These are phyloP conservation scores for Drosophila sechellia DNA, from an alignment of 1,140 invertebrate species.

Conservation along the genomic window DNA sequence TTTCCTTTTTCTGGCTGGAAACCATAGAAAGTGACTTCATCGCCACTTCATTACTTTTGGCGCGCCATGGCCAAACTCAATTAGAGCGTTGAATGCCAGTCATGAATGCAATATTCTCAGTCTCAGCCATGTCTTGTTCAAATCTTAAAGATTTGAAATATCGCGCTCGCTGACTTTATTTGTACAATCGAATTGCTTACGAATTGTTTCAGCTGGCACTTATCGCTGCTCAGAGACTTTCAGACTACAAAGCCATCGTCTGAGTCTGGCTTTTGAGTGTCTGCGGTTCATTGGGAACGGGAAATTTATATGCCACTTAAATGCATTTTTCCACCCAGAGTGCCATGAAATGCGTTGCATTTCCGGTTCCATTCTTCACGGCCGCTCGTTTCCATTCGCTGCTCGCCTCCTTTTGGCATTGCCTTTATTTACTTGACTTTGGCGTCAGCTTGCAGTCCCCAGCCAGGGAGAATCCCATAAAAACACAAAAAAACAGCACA, in stretches of 20 bases:
- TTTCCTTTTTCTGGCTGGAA: conserved; percentile 8
- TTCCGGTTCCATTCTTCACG: conserved; percentile 30
- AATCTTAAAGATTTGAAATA: conserved; percentile 18
- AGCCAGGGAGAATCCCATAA: conserved; percentile 2
- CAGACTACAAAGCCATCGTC: conserved; percentile 10
- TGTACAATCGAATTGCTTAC: conserved; percentile 26
- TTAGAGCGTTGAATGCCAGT: conserved; percentile 28
- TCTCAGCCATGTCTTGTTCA: not conserved
- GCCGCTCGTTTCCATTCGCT: conserved; percentile 8
- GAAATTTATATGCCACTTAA: conserved; percentile 72
- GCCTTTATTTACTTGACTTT: conserved; percentile 50
- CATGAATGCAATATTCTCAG: not conserved
- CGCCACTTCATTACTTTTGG: conserved; percentile 36
- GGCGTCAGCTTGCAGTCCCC: conserved; percentile 37
- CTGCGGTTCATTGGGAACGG: conserved; percentile 21
- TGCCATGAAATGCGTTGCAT: conserved; percentile 54
- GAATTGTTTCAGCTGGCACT: conserved; percentile 29
- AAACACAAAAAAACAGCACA: conserved; percentile 10
- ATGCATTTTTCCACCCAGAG: conserved; percentile 51
- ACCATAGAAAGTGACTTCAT: conserved; percentile 35
- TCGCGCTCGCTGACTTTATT: conserved; percentile 4
- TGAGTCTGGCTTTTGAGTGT: conserved; percentile 15
- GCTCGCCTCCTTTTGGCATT: conserved; percentile 6
- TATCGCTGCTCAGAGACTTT: conserved; percentile 31
- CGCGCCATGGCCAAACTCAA: conserved; percentile 35